Evolutionary conservation across 2,888 invertebrate genomes (phyloP), one percentile per base, ranked within the genome.

Genomic region (Tetanocera ferruginea): DNA sequence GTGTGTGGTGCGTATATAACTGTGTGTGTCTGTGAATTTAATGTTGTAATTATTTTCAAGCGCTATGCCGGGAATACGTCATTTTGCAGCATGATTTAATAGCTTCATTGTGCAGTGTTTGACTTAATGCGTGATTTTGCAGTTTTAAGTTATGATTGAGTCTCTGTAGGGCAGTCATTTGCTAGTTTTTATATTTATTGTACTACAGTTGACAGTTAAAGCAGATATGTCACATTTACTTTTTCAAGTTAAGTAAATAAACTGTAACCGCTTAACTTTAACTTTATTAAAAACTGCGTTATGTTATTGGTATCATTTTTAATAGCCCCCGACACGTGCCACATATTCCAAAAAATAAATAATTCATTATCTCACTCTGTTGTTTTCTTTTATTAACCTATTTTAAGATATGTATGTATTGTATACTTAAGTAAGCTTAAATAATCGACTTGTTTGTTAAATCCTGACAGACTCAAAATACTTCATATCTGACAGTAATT

Each of bases 61-160:
- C 57, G 51, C 75, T 67, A 66, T 34, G 55, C 25, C 31, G 66
- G 52, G 49, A 49, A 49, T 51, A 14, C 51, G 57, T 64, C 60
- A 52, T 76, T 70, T 64, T 76, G 70, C 60, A 49, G 57, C 19
- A 19, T 25, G 25, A 37, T 67, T 67, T 37, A 67, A 67, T 67
- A 37, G 67, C 67, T 31, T 67, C 67, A 37, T 37, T 34, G 19
- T 9, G 2, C 28, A 9, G 49, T 43, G 14, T 52, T 31, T 34
- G 34, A 52, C 66, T 66, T 51, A 28, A 31, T 43, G 25, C 23
- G 31, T 37, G 34, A 43, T 43, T 43, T 43, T 75, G n/a, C 34
- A 66, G 51, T 28, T 52, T 19, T 75, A 43, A 31, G 75, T 75
- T 49, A 28, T 23, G n/a, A 49, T 14, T 28, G 25, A 28, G 57